A percentile compares a stretch with the other conserved stretches of the same genome.
phyloP scores from a whole-genome alignment of 1,140 invertebrate species.

The Drosophila athabasca region DNA sequence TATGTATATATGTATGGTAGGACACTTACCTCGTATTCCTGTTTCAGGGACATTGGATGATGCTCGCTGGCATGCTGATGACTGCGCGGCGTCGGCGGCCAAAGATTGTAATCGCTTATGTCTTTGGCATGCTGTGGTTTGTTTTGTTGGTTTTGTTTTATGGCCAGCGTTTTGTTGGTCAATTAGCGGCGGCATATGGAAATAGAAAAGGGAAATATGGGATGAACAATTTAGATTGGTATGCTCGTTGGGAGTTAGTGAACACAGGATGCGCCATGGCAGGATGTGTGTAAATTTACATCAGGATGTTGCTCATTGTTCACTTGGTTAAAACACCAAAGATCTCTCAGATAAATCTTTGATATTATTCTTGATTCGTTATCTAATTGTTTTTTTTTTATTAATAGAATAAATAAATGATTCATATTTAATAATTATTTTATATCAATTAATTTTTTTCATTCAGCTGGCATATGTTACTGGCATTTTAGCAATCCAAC shows the following conservation, averaged over 20 bases:
- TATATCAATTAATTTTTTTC: background rate
- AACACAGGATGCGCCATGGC: too few species aligned
- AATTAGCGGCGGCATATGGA: constrained; percentile 34
- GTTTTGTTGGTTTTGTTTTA: constrained; percentile 12
- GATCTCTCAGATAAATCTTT: too few species aligned
- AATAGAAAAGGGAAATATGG: constrained; percentile 25
- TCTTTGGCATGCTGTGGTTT: constrained; percentile 85
- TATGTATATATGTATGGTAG: constrained; percentile 13
- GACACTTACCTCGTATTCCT: constrained; percentile 86
- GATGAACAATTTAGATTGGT: too few species aligned
- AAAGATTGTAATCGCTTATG: constrained; percentile 86
- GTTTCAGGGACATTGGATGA: constrained; percentile 86
- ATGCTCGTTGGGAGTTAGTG: too few species aligned
- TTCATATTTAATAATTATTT: background rate
- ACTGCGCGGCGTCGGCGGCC: constrained; percentile 86
- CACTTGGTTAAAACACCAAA: too few species aligned
- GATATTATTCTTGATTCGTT: too few species aligned
- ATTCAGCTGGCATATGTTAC: background rate
- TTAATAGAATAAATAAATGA: too few species aligned
- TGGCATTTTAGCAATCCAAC: background rate
- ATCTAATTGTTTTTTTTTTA: too few species aligned
- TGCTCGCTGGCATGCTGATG: constrained; percentile 82
- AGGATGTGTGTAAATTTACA: background rate
- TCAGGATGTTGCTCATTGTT: too few species aligned
- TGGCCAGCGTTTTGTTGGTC: constrained; percentile 43